Conservation (phyloP, 2,888 invertebrate species). For the Cataglyphis albicans region DNA sequence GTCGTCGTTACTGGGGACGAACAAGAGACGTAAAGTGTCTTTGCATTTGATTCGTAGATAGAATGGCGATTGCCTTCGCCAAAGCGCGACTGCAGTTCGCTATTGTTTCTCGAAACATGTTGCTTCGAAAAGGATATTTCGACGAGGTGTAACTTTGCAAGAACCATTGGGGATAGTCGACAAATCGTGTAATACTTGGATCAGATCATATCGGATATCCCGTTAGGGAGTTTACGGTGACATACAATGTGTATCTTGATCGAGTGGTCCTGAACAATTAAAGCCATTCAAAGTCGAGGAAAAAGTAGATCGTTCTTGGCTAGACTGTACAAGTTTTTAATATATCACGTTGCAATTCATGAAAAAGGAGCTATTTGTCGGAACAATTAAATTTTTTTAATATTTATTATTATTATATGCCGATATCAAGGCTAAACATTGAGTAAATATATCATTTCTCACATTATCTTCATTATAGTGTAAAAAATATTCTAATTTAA, state of each 20-base stretch:
- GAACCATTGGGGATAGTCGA: constrained; percentile 14
- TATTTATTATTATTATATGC: constrained; percentile 14
- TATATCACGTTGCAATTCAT: not conserved
- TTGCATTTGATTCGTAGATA: constrained; percentile 53
- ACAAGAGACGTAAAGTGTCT: constrained; percentile 49
- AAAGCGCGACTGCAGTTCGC: constrained; percentile 34
- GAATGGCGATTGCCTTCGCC: constrained; percentile 52
- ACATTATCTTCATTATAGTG: not conserved
- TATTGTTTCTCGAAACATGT: constrained; percentile 47
- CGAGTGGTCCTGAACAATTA: constrained; percentile 13
- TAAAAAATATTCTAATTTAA: not conserved
- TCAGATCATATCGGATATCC: constrained; percentile 26
- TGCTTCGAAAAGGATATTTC: constrained; percentile 47
- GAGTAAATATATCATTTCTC: not conserved
- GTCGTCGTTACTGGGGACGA: constrained; percentile 36
- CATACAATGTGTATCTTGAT: constrained; percentile 29
- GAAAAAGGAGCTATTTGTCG: not conserved
- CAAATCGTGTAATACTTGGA: constrained; percentile 42
- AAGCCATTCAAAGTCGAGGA: not conserved
- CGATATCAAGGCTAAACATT: not conserved
- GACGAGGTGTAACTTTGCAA: constrained; percentile 41
- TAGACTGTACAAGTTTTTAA: not conserved
- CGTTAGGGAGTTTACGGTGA: not conserved
- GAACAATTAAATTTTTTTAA: not conserved
- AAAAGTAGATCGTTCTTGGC: not conserved